Conservation (phyloP, 2,113 vertebrate species). For the Heptranchias perlo region DNA sequence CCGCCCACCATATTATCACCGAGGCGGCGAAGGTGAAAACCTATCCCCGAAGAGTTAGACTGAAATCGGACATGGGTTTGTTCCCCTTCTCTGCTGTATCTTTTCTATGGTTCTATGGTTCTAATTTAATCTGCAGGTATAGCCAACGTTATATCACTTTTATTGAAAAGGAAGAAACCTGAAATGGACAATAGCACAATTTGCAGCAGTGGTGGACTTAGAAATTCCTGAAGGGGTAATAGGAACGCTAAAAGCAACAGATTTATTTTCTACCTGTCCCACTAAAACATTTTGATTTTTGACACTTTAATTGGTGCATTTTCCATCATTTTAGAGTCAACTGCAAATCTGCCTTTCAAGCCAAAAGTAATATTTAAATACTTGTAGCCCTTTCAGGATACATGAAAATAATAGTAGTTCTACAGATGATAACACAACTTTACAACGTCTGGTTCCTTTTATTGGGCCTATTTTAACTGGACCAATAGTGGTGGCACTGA, state of each 20-base stretch:
- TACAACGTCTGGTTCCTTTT: neutral
- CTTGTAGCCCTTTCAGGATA: neutral
- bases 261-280: neutral
- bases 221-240: neutral
- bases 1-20: neutral
- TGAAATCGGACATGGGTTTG: neutral
- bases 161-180: neutral
- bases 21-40: neutral
- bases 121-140: neutral
- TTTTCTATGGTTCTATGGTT: no score
- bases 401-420: neutral
- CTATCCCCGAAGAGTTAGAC: neutral
- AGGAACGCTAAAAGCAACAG: neutral
- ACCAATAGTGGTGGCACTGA: neutral
- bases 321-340: neutral
- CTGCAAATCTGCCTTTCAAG: neutral
- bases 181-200: neutral
- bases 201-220: neutral
- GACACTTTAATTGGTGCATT: neutral
- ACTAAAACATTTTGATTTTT: neutral
- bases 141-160: neutral
- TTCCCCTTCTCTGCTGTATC: no score
- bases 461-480: neutral
- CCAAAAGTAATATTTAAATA: neutral
- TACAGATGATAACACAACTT: neutral